phyloP scores from a whole-genome alignment of 2,797 vertebrate species.

The Denticeps clupeoides region DNA sequence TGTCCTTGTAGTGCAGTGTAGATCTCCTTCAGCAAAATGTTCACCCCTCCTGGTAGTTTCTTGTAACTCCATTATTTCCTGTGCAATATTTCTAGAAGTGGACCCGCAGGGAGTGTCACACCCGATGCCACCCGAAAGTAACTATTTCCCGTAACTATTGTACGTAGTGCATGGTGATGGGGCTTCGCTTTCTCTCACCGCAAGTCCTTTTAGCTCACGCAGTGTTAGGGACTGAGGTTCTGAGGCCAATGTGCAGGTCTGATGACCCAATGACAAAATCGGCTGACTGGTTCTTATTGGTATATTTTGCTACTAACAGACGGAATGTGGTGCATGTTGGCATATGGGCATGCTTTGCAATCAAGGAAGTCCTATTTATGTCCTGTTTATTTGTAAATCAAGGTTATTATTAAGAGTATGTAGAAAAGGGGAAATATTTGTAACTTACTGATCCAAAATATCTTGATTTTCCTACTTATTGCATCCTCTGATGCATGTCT shows the following conservation, averaged over 20 bases:
- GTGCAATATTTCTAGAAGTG: slow-evolving; percentile 64
- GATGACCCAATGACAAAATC: slow-evolving; percentile 10
- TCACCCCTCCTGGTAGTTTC: slow-evolving; percentile 21
- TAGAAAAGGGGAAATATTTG: too few relatives aligned
- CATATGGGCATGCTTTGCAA: slow-evolving; percentile 29
- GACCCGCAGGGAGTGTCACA: slow-evolving; percentile 65
- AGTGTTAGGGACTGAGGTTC: slow-evolving; percentile 17
- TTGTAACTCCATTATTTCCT: slow-evolving; percentile 66
- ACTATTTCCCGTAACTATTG: slow-evolving; percentile 59
- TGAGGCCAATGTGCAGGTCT: slow-evolving; percentile 8
- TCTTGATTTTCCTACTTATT: too few relatives aligned
- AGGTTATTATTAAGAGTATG: too few relatives aligned
- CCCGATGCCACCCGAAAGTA: slow-evolving; percentile 86
- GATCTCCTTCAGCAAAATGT: background rate
- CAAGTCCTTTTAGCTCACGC: slow-evolving; percentile 22
- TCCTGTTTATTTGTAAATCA: too few relatives aligned
- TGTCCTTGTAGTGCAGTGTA: too few relatives aligned
- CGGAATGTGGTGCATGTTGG: slow-evolving; percentile 50
- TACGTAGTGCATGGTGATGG: slow-evolving; percentile 74
- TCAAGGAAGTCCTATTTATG: slow-evolving; percentile 16
- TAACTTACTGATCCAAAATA: too few relatives aligned
- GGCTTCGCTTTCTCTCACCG: slow-evolving; percentile 54
- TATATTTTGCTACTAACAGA: slow-evolving; percentile 42
- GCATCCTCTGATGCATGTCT: too few relatives aligned
- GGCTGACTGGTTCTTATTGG: slow-evolving; percentile 20